Conservation (phyloP, 35 echinoderm and acorn worm genomes). For the Lytechinus pictus region DNA sequence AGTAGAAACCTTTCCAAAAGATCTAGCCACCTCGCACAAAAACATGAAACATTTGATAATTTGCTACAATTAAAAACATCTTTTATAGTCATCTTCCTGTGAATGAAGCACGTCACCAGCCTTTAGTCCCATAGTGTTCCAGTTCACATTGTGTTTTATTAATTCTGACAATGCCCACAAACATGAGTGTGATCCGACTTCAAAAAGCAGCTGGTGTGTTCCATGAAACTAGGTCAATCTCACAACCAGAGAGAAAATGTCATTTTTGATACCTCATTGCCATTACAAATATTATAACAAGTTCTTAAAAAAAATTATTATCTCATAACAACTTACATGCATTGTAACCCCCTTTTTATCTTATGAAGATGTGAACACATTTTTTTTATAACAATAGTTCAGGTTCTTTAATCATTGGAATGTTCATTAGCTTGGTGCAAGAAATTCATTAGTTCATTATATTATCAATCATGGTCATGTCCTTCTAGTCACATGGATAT, state of each 20-base stretch:
- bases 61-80: constrained; percentile 6
- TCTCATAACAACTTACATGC: no score
- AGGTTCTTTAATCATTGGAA: neutral
- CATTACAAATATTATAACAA: no score
- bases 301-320: no score
- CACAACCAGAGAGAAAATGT: neutral
- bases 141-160: neutral
- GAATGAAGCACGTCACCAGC: neutral
- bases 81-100: neutral
- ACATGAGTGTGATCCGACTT: neutral
- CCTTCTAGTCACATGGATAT: no score
- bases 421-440: no score
- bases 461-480: no score
- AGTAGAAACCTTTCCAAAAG: neutral
- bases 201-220: neutral
- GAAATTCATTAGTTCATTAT: no score
- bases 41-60: constrained; percentile 4
- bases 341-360: neutral
- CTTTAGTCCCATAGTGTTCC: neutral
- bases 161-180: neutral
- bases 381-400: neutral
- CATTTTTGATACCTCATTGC: neutral
- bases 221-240: neutral
- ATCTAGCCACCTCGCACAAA: neutral
- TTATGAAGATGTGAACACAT: neutral